phyloP scores from a whole-genome alignment of 2,888 invertebrate species.

The Myathropa florea region DNA sequence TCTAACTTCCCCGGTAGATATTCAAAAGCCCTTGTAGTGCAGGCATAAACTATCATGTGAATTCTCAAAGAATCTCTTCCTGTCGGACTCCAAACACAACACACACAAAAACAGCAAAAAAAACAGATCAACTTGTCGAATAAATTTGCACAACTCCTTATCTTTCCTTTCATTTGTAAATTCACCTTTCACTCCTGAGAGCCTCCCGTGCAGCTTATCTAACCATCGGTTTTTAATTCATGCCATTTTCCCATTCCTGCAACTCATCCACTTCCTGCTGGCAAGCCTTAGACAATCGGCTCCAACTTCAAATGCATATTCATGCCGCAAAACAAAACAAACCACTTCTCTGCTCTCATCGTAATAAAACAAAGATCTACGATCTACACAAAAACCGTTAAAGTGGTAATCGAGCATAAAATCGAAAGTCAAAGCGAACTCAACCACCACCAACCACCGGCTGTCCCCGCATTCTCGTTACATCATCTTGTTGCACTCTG shows the following conservation, averaged over 20 bases:
- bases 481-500: slow-evolving; percentile 20
- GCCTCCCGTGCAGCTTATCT: neutral
- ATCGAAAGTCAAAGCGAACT: slow-evolving; percentile 27
- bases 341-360: neutral
- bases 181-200: neutral
- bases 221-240: neutral
- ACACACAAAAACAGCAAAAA: too few species aligned
- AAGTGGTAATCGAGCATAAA: slow-evolving; percentile 35
- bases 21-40: too few species aligned
- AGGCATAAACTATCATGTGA: too few species aligned
- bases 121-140: too few species aligned
- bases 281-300: neutral
- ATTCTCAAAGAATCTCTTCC: too few species aligned
- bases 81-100: too few species aligned
- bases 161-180: neutral
- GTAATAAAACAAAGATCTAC: neutral
- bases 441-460: neutral
- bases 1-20: too few species aligned
- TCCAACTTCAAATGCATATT: neutral
- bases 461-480: slow-evolving; percentile 6
- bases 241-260: neutral
- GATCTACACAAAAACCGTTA: neutral
- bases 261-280: neutral
- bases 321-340: neutral
- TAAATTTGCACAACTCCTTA: too few species aligned